Evolutionary conservation across 2,113 vertebrate species (phyloP), one percentile per base, ranked within the genome.

Genomic region (Odontesthes bonariensis): DNA sequence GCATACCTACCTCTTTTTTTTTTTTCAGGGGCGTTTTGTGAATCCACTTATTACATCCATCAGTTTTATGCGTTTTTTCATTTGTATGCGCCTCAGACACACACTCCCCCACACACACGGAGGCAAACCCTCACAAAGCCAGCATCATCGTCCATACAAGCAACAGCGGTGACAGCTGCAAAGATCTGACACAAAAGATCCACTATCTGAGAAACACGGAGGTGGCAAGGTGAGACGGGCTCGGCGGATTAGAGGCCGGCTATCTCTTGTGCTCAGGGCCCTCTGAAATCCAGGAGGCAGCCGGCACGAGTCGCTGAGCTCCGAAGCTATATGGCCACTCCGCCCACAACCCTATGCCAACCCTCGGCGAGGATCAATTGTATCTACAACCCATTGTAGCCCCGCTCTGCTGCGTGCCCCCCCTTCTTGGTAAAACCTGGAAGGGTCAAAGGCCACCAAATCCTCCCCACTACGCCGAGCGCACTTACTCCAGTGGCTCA

Each of bases 131-230:
- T 8, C 69, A 78, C 78, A 84, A 80, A 75, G 83, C 81, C 38
- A 22, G 42, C 76, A 44, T 84, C 82, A 40, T 70, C 5, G 13
- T 58, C 75, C 35, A 58, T 52, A 70, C 75, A 60, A 75, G 67
- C 71, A 9, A 14, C 79, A 3, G 69, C 53, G 12, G 63, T 61
- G 80, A 85, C 82, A 85, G 69, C 79, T 81, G 81, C 74, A 76
- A 38, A 84, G 82, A 87, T 83, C 74, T 73, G 82, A 90, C 86
- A 84, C 84, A 90, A 83, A 77, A 85, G 82, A 87, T 75, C 71
- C 59, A 1, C 72, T 74, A 88, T 85, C 83, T 65, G 74, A 74
- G 70, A 47, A 61, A 72, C 69, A 60, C 57, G 65, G 81, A 64
- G 82, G 83, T 72, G 83, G 74, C 38, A 51, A 86, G 84, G 84